Percentiles rank a stretch among this genome's conserved stretches.
phyloP scores from a whole-genome alignment of 2,113 vertebrate species.

The Psittacus erithacus region DNA sequence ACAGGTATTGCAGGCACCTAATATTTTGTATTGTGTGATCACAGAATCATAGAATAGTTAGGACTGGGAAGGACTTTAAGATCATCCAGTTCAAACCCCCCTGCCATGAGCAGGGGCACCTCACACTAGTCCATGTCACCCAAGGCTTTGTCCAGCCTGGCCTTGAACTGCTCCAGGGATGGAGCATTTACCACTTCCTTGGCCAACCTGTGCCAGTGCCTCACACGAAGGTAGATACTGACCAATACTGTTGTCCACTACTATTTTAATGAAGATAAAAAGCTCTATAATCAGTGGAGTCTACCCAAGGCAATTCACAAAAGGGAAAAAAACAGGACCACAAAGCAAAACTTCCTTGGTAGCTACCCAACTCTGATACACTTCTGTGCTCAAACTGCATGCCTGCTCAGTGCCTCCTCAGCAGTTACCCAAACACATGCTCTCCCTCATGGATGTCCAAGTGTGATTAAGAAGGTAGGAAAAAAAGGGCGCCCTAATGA shows the following conservation, averaged over 20 bases:
- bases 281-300: not conserved
- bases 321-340: not conserved
- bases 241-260: not conserved
- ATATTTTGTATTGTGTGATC: not conserved
- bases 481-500: not conserved
- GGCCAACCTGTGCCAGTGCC: not conserved
- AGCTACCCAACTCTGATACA: not conserved
- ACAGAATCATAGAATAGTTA: not conserved
- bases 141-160: not conserved
- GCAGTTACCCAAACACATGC: accelerated
- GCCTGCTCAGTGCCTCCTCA: not conserved
- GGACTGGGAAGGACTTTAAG: not conserved
- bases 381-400: accelerated
- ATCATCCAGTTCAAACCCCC: not conserved
- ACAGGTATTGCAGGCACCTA: not conserved
- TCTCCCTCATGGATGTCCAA: not conserved
- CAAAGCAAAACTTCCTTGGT: not conserved
- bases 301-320: not conserved
- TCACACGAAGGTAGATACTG: not conserved
- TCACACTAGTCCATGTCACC: no score
- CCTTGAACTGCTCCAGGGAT: not conserved
- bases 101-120: no score
- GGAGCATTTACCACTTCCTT: not conserved
- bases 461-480: not conserved
- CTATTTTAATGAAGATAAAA: not conserved